Conservation (phyloP, 2,888 invertebrate species). For the Polylopha cassiicola region DNA sequence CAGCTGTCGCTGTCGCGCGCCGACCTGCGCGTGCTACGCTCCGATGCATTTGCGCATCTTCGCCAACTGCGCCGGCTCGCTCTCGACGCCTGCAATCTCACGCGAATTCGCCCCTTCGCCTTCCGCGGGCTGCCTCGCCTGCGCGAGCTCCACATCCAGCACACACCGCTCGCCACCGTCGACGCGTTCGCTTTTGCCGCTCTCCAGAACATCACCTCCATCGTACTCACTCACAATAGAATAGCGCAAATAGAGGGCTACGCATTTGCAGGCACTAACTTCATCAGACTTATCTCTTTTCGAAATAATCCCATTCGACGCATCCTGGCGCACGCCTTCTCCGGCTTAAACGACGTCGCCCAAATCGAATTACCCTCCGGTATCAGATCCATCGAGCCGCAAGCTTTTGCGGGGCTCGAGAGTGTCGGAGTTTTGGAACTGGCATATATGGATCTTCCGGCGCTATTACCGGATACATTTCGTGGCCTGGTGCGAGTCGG, state of each 20-base stretch:
- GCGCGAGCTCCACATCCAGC: slow-evolving; percentile 88
- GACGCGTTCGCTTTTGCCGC: slow-evolving; percentile 91
- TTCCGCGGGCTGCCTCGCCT: slow-evolving; percentile 89
- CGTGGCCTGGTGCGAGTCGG: slow-evolving; percentile 86
- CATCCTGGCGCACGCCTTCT: slow-evolving; percentile 89
- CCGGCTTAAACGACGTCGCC: slow-evolving; percentile 88
- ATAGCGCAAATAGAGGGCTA: slow-evolving; percentile 84
- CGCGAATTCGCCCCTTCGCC: slow-evolving; percentile 87
- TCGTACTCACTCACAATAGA: slow-evolving; percentile 82
- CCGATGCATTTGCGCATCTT: slow-evolving; percentile 89
- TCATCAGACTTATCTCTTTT: slow-evolving; percentile 87
- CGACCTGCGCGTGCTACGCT: slow-evolving; percentile 87
- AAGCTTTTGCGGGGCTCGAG: slow-evolving; percentile 88
- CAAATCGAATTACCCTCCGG: slow-evolving; percentile 90
- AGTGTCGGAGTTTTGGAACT: slow-evolving; percentile 88
- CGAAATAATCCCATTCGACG: slow-evolving; percentile 90
- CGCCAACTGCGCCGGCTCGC: slow-evolving; percentile 88
- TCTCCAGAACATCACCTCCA: slow-evolving; percentile 86
- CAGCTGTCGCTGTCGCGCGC: slow-evolving; percentile 92
- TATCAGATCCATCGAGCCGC: slow-evolving; percentile 83
- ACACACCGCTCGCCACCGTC: slow-evolving; percentile 88
- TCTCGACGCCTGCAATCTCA: slow-evolving; percentile 92
- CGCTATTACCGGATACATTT: slow-evolving; percentile 83
- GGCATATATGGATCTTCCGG: slow-evolving; percentile 89
- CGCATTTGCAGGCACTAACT: slow-evolving; percentile 92